Base-by-base conservation (phyloP, 2,888 invertebrate genomes). In the Leuctra nigra region DNA sequence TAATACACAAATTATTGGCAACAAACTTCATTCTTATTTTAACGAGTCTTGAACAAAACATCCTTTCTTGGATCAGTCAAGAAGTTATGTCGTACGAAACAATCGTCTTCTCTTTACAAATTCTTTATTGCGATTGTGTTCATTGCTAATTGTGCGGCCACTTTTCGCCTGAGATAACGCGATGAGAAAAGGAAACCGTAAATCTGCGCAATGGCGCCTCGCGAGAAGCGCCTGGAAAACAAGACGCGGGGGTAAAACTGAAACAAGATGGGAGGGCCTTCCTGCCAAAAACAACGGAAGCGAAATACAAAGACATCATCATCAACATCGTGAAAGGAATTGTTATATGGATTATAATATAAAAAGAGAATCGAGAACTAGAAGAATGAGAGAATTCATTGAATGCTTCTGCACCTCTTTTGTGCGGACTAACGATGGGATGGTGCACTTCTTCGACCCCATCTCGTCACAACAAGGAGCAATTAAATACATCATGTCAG, bases 161-260 rank as follows among this genome's bases (percentile, higher is more conserved):
- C 46, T 54, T 54, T 44, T 54, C 46, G 54, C 24, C 46, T 54
- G 24, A 35, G 46, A 46, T 20, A 14, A 44, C 46, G 25, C 46
- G 41, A 54, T 54, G 54, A 39, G 35, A 54, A 20, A 20, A 54
- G 54, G 54, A 54, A 54, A 35, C 54, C 25, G 44, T 54, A 54
- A 54, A 54, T 54, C 54, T 54, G 54, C 14, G 41, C 41, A 41
- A 41, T 41, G 41, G 41, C 46, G 54, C 46, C 46, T 4, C 4
- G 22, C 20, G 38, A 52, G 53, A 53, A 38, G 53, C 53, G 36
- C 22, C n/a, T 38, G 22, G 18, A 36, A 35, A 53, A 52, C 35
- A 36, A 23, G 24, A 14, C n/a, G 25, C 20, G 25, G 23, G 14
- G n/a, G 16, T 24, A 50, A n/a, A n/a, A n/a, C n/a, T n/a, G n/a